A percentile compares a stretch with the other conserved stretches of the same genome.
phyloP scores from a whole-genome alignment of 2,113 vertebrate genomes.

The Mola mola region DNA sequence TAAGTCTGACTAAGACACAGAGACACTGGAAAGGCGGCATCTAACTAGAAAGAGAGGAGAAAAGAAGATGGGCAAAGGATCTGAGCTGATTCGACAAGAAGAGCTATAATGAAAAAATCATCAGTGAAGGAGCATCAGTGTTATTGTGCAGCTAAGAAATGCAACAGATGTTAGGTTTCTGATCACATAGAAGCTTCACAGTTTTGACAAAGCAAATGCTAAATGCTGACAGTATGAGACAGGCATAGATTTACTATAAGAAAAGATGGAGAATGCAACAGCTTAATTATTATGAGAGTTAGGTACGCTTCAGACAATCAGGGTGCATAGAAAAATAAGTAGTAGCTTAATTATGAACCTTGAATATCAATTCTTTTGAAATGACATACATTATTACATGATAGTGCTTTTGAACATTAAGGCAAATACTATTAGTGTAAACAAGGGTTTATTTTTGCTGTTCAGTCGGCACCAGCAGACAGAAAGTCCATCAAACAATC shows the following conservation, averaged over 20 bases:
- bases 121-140: too few relatives aligned
- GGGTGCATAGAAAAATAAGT: neutral
- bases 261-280: too few relatives aligned
- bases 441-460: constrained; percentile 25
- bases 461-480: neutral
- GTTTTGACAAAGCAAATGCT: too few relatives aligned
- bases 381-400: constrained; percentile 27
- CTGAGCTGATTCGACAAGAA: neutral
- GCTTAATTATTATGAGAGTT: neutral
- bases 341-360: constrained; percentile 47
- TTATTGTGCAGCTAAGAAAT: too few relatives aligned
- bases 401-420: constrained; percentile 30
- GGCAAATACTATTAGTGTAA: constrained; percentile 28
- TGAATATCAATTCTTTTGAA: constrained; percentile 8
- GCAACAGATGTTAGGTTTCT: neutral
- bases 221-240: neutral
- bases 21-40: neutral
- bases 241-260: neutral
- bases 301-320: neutral
- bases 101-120: too few relatives aligned
- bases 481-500: too few relatives aligned
- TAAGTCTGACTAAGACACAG: constrained; percentile 2
- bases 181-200: constrained; percentile 10
- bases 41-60: neutral
- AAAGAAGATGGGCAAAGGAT: neutral